phyloP scores from a whole-genome alignment of 1,140 invertebrate genomes.

The Yoshiicerus persimilis region DNA sequence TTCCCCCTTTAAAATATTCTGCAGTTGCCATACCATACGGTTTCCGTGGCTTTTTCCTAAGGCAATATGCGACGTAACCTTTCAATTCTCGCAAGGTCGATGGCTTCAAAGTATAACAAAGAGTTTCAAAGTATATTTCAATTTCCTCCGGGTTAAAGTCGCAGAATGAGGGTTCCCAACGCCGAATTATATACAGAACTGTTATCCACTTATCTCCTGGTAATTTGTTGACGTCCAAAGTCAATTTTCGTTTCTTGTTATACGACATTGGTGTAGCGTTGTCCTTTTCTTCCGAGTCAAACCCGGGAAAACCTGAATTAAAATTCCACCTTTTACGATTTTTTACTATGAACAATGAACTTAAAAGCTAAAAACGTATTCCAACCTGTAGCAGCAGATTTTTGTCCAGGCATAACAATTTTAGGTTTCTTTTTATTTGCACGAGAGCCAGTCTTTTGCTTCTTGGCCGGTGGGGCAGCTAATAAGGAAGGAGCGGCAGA shows the following conservation, averaged over 20 bases:
- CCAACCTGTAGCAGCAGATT: slow-evolving; percentile 25
- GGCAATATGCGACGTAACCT: slow-evolving; percentile 94
- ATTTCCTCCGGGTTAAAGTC: slow-evolving; percentile 99
- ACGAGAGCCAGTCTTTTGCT: slow-evolving; percentile 62
- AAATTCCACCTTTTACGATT: not conserved
- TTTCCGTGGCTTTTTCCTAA: slow-evolving; percentile 98
- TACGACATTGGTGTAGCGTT: slow-evolving; percentile 99
- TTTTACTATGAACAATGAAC: no score
- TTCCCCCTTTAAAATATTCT: no score
- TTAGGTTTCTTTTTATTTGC: slow-evolving; percentile 61
- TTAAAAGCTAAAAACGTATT: not conserved
- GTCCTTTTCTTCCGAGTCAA: slow-evolving; percentile 94
- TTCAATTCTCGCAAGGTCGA: slow-evolving; percentile 96
- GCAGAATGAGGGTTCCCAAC: slow-evolving; percentile 90
- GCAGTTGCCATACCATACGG: slow-evolving; percentile 67
- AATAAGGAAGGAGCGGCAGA: slow-evolving; percentile 53
- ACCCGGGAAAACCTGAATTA: slow-evolving; percentile 54
- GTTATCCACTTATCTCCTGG: slow-evolving; percentile 96
- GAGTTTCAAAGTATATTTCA: slow-evolving; percentile 99
- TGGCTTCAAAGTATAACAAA: slow-evolving; percentile 70
- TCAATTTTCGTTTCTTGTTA: slow-evolving; percentile 97
- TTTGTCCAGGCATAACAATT: slow-evolving; percentile 31
- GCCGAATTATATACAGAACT: slow-evolving; percentile 98
- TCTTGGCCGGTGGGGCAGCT: slow-evolving; percentile 60
- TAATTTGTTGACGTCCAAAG: slow-evolving; percentile 97